Conservation (phyloP, 2,797 vertebrate genomes). For the Rhadinocentrus ornatus region DNA sequence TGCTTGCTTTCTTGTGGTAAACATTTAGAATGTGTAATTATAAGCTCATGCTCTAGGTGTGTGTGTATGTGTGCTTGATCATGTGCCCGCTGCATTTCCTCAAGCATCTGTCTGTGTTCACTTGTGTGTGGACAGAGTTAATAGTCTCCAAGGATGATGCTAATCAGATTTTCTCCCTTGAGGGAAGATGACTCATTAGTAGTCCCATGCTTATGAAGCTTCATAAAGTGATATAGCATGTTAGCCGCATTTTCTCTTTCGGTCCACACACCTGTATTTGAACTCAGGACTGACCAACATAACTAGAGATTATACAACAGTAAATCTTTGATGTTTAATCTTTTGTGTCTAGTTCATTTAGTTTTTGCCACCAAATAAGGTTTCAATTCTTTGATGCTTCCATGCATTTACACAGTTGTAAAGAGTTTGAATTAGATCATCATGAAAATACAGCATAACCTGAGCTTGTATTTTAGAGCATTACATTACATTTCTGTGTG, state of each 20-base stretch:
- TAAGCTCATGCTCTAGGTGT: slow-evolving; percentile 36
- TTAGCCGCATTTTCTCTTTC: slow-evolving; percentile 26
- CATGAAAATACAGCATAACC: not conserved
- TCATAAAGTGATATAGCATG: slow-evolving; percentile 52
- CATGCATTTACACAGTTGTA: not conserved
- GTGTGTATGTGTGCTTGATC: slow-evolving; percentile 9
- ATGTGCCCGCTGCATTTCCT: slow-evolving; percentile 30
- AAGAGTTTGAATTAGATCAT: not conserved
- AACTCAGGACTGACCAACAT: slow-evolving; percentile 22
- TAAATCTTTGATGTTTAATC: not conserved
- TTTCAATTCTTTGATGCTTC: not conserved
- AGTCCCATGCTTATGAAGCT: slow-evolving; percentile 47
- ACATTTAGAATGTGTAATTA: slow-evolving; percentile 16
- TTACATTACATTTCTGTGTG: too few relatives aligned
- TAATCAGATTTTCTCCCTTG: slow-evolving; percentile 61
- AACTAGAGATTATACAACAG: not conserved
- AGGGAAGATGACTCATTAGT: slow-evolving; percentile 68
- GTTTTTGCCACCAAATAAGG: not conserved
- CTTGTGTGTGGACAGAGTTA: slow-evolving; percentile 45
- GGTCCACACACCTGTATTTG: slow-evolving; percentile 23
- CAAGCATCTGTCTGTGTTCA: slow-evolving; percentile 33
- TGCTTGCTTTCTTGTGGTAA: slow-evolving; percentile 2
- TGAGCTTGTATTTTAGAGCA: not conserved
- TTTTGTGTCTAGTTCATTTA: not conserved
- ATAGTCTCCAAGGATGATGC: slow-evolving; percentile 54